Percentiles rank a stretch among this genome's conserved stretches.
Conservation (phyloP, 2,797 vertebrate genomes). For the Avahi laniger region DNA sequence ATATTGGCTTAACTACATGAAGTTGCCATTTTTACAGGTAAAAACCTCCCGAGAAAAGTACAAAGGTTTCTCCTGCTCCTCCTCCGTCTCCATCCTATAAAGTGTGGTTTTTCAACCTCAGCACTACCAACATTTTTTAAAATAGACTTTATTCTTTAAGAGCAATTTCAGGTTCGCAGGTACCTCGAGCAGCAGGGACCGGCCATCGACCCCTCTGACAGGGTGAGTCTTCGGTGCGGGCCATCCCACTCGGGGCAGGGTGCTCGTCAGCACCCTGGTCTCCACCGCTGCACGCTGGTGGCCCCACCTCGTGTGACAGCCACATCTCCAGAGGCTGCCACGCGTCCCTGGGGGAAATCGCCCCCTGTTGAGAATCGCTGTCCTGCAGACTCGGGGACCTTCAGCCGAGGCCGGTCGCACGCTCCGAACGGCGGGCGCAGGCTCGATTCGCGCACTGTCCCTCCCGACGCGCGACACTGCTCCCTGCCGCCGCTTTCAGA, state of each 20-base stretch:
- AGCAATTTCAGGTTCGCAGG: background rate
- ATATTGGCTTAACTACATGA: rapidly evolving
- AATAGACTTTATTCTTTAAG: background rate
- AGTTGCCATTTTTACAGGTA: background rate
- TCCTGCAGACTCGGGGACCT: background rate
- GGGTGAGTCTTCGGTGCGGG: rapidly evolving
- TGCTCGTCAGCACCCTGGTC: rapidly evolving
- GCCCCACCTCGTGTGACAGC: background rate
- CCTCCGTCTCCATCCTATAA: background rate
- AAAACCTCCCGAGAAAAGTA: too few relatives aligned
- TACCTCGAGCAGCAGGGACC: background rate
- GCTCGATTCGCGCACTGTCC: too few relatives aligned
- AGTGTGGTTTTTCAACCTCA: background rate
- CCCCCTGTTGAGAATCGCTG: background rate
- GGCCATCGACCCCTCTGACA: rapidly evolving
- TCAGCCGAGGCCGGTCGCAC: background rate
- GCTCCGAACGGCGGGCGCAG: background rate
- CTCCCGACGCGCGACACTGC: rapidly evolving
- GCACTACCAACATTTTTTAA: background rate
- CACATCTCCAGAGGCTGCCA: background rate
- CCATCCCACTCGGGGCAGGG: rapidly evolving
- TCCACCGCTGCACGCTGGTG: background rate
- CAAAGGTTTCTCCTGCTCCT: too few relatives aligned
- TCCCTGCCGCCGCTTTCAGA: rapidly evolving
- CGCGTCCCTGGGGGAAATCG: background rate